A percentile compares a stretch with the other conserved stretches of the same genome.
Evolutionary conservation across 1,140 invertebrate species (phyloP).

Genomic region (Pectinophora gossypiella): DNA sequence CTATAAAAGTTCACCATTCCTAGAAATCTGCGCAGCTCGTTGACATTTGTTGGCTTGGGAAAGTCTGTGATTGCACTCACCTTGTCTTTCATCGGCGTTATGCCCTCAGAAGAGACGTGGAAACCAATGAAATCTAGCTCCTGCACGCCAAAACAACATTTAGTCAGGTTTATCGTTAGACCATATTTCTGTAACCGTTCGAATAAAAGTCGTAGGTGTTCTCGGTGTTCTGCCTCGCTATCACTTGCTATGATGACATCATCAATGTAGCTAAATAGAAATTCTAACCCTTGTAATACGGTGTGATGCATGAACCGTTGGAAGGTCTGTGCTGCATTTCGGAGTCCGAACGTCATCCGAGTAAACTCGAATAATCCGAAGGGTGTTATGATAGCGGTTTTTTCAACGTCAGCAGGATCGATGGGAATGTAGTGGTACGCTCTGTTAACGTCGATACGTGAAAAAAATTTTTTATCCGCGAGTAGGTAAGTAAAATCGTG

Average conservation of each 20-base stretch:
- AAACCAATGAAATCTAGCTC: constrained; percentile 6
- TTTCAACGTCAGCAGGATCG: constrained; percentile 11
- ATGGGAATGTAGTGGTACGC: constrained; percentile 14
- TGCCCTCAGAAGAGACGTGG: neutral
- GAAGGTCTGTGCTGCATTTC: constrained; percentile 54
- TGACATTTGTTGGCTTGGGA: constrained; percentile 15
- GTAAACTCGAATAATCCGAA: constrained; percentile 22
- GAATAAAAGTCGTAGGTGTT: constrained; percentile 27
- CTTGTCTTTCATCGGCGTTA: constrained; percentile 4
- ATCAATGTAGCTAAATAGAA: constrained; percentile 9
- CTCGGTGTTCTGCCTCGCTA: neutral
- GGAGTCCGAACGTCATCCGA: too few relatives aligned
- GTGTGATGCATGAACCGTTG: constrained; percentile 56
- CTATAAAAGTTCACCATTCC: constrained; percentile 38
- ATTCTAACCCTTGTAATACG: neutral
- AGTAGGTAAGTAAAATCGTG: constrained; percentile 35
- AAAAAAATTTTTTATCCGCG: constrained; percentile 39
- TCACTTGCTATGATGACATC: constrained; percentile 8
- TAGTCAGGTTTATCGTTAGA: constrained; percentile 20
- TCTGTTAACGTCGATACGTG: constrained; percentile 30
- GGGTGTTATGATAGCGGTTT: constrained; percentile 21
- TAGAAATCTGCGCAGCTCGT: constrained; percentile 33
- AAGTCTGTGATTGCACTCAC: constrained; percentile 21
- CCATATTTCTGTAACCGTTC: constrained; percentile 28
- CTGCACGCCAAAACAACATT: neutral